These are phyloP conservation scores for Caligus rogercresseyi DNA, from an alignment of 1,140 invertebrate genomes.

Conservation along the genomic window DNA sequence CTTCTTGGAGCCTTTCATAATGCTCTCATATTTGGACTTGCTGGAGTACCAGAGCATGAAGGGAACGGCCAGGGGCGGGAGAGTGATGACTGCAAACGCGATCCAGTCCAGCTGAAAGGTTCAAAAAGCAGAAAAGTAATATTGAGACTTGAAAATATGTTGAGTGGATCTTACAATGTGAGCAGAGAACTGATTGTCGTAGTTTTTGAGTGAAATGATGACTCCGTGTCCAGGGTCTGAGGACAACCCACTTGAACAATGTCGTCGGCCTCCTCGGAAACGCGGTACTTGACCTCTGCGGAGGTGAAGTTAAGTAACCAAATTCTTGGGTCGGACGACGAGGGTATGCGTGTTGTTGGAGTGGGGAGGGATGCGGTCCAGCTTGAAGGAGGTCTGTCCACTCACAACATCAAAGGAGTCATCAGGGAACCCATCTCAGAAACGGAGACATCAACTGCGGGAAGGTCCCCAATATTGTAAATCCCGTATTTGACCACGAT, in stretches of 20 bases:
- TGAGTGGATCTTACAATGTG: slow-evolving; percentile 51
- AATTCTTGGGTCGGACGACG: slow-evolving; percentile 68
- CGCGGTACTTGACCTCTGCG: slow-evolving; percentile 68
- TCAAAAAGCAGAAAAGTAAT: slow-evolving; percentile 20
- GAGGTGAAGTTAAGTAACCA: slow-evolving; percentile 93
- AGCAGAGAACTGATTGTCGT: slow-evolving; percentile 92
- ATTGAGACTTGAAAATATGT: background rate
- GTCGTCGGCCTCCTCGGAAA: slow-evolving; percentile 27
- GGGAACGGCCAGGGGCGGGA: slow-evolving; percentile 83
- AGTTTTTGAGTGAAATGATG: slow-evolving; percentile 86
- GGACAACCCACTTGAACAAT: slow-evolving; percentile 44
- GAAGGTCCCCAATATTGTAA: slow-evolving; percentile 62
- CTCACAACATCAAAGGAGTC: slow-evolving; percentile 69
- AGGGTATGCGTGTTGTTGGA: slow-evolving; percentile 86
- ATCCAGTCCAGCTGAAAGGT: slow-evolving; percentile 67
- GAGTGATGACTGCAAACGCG: slow-evolving; percentile 86
- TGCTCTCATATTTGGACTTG: slow-evolving; percentile 80
- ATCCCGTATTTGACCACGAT: slow-evolving; percentile 79
- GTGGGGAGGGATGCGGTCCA: slow-evolving; percentile 73
- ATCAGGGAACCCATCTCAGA: slow-evolving; percentile 63
- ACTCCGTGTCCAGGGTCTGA: slow-evolving; percentile 91
- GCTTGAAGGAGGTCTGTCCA: slow-evolving; percentile 58
- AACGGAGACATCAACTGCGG: slow-evolving; percentile 70
- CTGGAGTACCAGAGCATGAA: slow-evolving; percentile 83
- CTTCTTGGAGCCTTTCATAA: slow-evolving; percentile 27